Conservation (phyloP, 1,140 invertebrate species). For the Physella acuta region DNA sequence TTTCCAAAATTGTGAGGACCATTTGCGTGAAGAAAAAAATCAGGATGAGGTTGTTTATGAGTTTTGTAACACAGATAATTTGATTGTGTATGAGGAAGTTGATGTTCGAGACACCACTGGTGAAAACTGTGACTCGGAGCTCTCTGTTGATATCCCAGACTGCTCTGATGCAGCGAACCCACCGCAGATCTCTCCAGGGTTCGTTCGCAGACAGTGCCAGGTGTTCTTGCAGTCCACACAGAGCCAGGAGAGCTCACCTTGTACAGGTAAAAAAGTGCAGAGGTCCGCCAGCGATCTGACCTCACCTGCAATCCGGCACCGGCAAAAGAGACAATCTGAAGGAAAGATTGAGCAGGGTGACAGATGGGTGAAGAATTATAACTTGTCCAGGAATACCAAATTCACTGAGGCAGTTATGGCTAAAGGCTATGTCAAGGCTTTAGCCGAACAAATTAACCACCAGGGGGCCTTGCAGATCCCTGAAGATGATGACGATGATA, state of each 20-base stretch:
- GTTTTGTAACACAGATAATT: too few relatives aligned
- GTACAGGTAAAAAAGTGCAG: not conserved
- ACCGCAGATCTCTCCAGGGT: constrained; percentile 32
- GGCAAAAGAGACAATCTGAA: constrained; percentile 8
- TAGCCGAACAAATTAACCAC: constrained; percentile 41
- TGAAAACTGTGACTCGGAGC: not conserved
- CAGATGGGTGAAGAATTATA: constrained; percentile 25
- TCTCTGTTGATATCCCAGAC: not conserved
- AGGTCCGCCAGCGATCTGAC: constrained; percentile 6
- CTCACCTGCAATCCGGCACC: not conserved
- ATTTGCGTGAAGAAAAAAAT: not conserved
- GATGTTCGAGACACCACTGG: not conserved
- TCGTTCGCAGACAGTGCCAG: constrained; percentile 32
- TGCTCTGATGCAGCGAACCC: not conserved
- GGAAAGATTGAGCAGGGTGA: constrained; percentile 18
- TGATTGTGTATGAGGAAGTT: too few relatives aligned
- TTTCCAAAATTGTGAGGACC: too few relatives aligned
- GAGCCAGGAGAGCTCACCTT: not conserved
- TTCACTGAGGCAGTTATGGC: constrained; percentile 40
- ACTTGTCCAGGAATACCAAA: constrained; percentile 31
- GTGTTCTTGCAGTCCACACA: constrained; percentile 28
- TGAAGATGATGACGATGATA: constrained; percentile 18
- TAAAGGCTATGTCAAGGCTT: constrained; percentile 43
- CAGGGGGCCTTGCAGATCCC: constrained; percentile 1
- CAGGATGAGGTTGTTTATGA: too few relatives aligned